Evolutionary conservation across 2,113 vertebrate genomes (phyloP).

Genomic region (Astatoreochromis straeleni): DNA sequence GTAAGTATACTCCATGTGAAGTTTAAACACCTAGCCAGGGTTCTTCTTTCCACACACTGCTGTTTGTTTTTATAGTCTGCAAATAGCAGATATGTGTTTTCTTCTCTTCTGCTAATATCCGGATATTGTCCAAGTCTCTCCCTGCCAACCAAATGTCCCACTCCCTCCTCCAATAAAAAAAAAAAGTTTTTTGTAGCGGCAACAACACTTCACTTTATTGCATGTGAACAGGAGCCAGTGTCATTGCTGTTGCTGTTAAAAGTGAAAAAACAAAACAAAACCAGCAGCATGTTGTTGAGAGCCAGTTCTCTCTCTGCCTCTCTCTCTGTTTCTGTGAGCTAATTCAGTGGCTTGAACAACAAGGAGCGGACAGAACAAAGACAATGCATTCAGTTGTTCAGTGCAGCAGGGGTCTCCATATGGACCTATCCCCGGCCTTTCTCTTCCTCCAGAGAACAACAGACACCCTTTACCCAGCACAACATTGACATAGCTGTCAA

Average conservation of each 20-base stretch:
- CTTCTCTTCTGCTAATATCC: slow-evolving; percentile 38
- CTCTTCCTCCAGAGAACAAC: slow-evolving; percentile 59
- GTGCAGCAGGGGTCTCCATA: slow-evolving; percentile 58
- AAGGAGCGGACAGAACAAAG: slow-evolving; percentile 53
- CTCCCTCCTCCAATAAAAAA: neutral
- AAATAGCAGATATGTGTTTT: slow-evolving; percentile 23
- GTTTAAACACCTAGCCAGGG: slow-evolving; percentile 43
- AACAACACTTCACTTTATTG: neutral
- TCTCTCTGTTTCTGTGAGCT: slow-evolving; percentile 46
- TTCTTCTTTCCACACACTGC: slow-evolving; percentile 10
- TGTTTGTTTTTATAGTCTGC: slow-evolving; percentile 40
- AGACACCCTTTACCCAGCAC: slow-evolving; percentile 5
- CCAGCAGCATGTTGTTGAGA: slow-evolving; percentile 38
- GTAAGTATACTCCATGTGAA: slow-evolving; percentile 36
- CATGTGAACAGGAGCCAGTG: slow-evolving; percentile 11
- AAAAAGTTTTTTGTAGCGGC: neutral
- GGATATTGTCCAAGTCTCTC: slow-evolving; percentile 39
- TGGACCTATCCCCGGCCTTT: slow-evolving; percentile 45
- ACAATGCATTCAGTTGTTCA: slow-evolving; percentile 60
- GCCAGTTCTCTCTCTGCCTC: slow-evolving; percentile 1
- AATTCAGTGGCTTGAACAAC: slow-evolving; percentile 66
- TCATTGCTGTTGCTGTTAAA: slow-evolving; percentile 8
- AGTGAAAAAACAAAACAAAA: neutral
- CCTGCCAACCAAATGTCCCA: neutral
- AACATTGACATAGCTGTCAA: slow-evolving; percentile 32